Percentiles rank a stretch among this genome's conserved stretches.
phyloP scores from a whole-genome alignment of 2,888 invertebrate genomes.

The Clusia tigrina region DNA sequence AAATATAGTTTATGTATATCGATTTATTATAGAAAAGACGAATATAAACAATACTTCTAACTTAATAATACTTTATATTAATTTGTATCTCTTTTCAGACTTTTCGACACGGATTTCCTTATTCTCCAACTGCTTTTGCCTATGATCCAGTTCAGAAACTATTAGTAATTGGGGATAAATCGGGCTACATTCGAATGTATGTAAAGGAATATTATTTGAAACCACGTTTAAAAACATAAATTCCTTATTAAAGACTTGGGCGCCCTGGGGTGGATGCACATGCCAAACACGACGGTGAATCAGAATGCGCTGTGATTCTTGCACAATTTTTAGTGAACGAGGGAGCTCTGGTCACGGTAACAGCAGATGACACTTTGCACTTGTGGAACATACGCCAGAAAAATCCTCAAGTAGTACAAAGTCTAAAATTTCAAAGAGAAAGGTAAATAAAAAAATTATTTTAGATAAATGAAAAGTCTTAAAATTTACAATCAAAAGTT shows the following conservation, averaged over 20 bases:
- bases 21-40: too few species aligned
- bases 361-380: constrained; percentile 95
- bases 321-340: constrained; percentile 96
- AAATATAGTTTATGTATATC: too few species aligned
- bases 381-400: constrained; percentile 98
- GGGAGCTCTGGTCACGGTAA: constrained; percentile 93
- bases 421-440: constrained; percentile 96
- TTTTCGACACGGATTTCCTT: constrained; percentile 98
- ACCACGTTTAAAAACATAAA: background rate
- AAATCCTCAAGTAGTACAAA: constrained; percentile 92
- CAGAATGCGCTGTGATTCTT: constrained; percentile 76
- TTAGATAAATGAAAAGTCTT: too few species aligned
- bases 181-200: constrained; percentile 95
- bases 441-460: too few species aligned
- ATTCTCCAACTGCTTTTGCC: constrained; percentile 95
- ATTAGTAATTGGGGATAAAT: constrained; percentile 95
- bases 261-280: constrained; percentile 97
- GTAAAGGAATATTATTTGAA: constrained; percentile 50
- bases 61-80: background rate
- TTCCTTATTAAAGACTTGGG: constrained; percentile 77
- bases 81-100: constrained; percentile 77
- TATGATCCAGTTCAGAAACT: constrained; percentile 98
- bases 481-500: too few species aligned
- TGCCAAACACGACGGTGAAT: constrained; percentile 80
- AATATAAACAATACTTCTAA: background rate